Evolutionary conservation across 2,888 invertebrate species (phyloP).

Genomic region (Cybosia mesomella): DNA sequence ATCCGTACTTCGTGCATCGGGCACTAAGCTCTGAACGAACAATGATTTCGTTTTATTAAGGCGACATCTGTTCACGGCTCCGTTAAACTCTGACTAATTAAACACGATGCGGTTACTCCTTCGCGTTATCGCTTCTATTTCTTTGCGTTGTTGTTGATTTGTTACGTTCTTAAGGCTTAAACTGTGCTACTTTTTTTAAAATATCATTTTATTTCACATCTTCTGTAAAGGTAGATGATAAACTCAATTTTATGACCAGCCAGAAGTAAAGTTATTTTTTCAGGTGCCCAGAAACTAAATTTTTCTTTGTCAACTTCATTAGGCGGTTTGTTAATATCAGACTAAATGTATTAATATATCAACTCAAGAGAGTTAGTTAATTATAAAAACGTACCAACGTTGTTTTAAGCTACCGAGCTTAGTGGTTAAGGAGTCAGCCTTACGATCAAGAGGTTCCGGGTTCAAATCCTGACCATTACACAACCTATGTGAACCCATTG

Average conservation of each 20-base stretch:
- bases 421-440: too few relatives aligned
- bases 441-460: too few relatives aligned
- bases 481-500: too few relatives aligned
- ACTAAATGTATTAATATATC: too few relatives aligned
- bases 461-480: too few relatives aligned
- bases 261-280: too few relatives aligned
- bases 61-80: conserved; percentile 64
- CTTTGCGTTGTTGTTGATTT: conserved; percentile 36
- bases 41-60: conserved; percentile 76
- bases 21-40: conserved; percentile 59
- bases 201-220: background rate
- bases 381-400: too few relatives aligned
- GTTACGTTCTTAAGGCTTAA: background rate
- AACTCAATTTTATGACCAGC: background rate
- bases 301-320: too few relatives aligned
- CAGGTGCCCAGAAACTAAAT: too few relatives aligned
- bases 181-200: background rate
- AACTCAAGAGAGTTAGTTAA: too few relatives aligned
- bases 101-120: conserved; percentile 38
- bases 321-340: too few relatives aligned
- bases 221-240: background rate
- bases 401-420: too few relatives aligned
- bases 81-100: conserved; percentile 55
- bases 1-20: conserved; percentile 47
- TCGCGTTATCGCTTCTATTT: conserved; percentile 33